Base-by-base conservation (phyloP, 2,113 vertebrate species). In the Malurus cyaneus region DNA sequence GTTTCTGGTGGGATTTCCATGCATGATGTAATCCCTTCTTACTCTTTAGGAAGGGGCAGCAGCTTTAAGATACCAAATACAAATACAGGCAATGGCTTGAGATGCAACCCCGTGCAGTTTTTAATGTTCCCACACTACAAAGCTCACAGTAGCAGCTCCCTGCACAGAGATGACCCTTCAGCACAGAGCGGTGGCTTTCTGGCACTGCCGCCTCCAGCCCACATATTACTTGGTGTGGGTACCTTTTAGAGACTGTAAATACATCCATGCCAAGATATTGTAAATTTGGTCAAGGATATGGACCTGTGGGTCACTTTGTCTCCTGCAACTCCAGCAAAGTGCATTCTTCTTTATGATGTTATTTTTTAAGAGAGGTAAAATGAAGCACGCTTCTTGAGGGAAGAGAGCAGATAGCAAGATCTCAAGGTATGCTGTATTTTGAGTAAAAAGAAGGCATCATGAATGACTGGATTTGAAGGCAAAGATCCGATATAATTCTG, bases 391-490 rank as follows among this genome's bases (percentile, higher is more conserved):
- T 81, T 82, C 47, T 94, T 39, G 32, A 86, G 44, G 72, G 80
- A 91, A 86, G 29, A 79, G 52, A 91, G 47, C 72, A 89, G 72
- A 79, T 64, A 71, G 69, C 23, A 81, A 74, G 86, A 91, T 80
- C 60, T 84, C 57, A 87, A 80, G 46, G 52, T n/a, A 29, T 49
- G 60, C 47, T 88, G 34, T 2, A 25, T 80, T 88, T 85, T 34
- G 54, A 80, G 39, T 49, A 76, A 47, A 94, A 93, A 94, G 42
- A 73, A 59, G 26, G 26, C 18, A 44, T 70, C 25, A 6, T 12
- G 56, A 96, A 80, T 60, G 64, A 21, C 28, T 80, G 60, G 47
- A 54, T 86, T 80, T 95, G 67, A 96, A 93, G 47, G 60, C 41
- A 90, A 90, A 83, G 52, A 74, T 34, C 25, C 83, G 60, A 80